A percentile compares a stretch with the other conserved stretches of the same genome.
Evolutionary conservation across 2,797 vertebrate species (phyloP).

Genomic region (Poecile montanus): DNA sequence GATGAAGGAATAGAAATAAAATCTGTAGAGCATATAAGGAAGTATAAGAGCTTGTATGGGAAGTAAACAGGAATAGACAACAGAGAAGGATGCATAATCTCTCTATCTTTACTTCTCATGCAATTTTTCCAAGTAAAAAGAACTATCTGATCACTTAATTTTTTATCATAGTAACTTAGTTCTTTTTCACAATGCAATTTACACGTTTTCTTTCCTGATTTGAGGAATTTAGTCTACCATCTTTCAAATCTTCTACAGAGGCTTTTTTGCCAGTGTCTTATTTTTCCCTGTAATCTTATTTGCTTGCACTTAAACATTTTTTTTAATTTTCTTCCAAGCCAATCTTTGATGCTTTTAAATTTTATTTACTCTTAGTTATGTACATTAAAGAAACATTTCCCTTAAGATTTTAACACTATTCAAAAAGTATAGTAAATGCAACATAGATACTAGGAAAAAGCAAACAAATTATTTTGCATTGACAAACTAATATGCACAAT

Average conservation of each 20-base stretch:
- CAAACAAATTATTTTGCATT: neutral
- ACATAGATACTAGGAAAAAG: neutral
- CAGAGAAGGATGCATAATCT: neutral
- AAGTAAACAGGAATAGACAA: neutral
- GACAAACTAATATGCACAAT: neutral
- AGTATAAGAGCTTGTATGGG: neutral
- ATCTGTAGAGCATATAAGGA: neutral
- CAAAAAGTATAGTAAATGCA: neutral
- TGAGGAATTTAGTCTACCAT: neutral
- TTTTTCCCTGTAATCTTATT: neutral
- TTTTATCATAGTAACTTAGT: neutral
- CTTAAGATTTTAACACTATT: neutral
- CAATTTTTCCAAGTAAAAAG: neutral
- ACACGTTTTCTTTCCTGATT: neutral
- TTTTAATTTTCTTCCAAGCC: neutral
- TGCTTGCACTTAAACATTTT: neutral
- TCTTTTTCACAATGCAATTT: neutral
- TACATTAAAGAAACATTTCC: neutral
- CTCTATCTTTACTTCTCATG: neutral
- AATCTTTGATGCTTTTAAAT: neutral
- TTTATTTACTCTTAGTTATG: neutral
- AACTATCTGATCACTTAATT: neutral
- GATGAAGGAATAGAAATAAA: neutral
- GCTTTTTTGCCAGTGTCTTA: neutral
- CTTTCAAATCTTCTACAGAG: neutral